Evolutionary conservation across 2,797 vertebrate genomes (phyloP), one percentile per base, ranked within the genome.

Genomic region (Cetoscarus ocellatus): DNA sequence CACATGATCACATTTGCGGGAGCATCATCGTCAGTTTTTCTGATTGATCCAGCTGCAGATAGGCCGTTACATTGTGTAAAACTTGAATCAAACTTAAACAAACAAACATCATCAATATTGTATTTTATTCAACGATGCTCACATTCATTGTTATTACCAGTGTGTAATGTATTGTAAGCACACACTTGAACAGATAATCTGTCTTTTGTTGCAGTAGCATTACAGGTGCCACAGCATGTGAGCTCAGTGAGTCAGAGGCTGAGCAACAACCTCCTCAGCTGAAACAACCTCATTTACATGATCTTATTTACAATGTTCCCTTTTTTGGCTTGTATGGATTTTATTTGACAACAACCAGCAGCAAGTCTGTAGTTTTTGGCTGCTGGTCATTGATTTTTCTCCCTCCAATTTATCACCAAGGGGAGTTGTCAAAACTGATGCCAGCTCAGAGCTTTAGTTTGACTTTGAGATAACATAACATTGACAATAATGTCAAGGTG

Each of bases 351-450:
- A 50, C 11, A 74, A 47, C 15, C 38, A 59, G 36, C 15, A 67
- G 45, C 10, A 51, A 14, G 34, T 61, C 5, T 0, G 13, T 42
- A 35, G 39, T n/a, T 76, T 70, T 70, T 77, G 44, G 27, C 55
- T 75, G 52, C 38, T 1, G 13, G 19, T 77, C 48, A 72, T 36
- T 34, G 40, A 68, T 70, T 64, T 65, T 70, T 56, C 48, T 68
- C 38, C 40, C 38, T 70, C 53, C n/a, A 70, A 72, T 35, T 27
- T 38, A 39, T 51, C 27, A 17, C 38, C 40, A 47, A 19, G 13
- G 38, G 63, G 45, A 67, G 40, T n/a, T 34, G 45, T 61, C 27
- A 59, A 58, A 54, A 38, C 42, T 0, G 1, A 14, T 38, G 39
- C 67, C 48, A 48, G 50, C 50, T 63, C 57, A 18, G 19, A 38